Evolutionary conservation across 1,140 invertebrate species (phyloP).

Genomic region (Mamestra configurata): DNA sequence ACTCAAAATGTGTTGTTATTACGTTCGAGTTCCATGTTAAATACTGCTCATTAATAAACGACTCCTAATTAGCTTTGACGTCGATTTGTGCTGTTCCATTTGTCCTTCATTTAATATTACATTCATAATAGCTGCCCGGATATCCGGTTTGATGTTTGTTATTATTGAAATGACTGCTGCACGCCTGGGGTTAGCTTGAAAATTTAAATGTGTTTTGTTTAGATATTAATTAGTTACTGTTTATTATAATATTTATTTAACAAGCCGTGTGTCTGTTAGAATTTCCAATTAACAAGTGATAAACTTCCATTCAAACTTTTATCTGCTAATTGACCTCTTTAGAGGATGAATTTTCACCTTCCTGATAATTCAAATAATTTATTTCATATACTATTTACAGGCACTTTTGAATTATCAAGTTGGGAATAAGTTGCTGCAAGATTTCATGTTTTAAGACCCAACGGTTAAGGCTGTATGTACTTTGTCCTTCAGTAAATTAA

Average conservation of each 20-base stretch:
- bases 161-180: constrained; percentile 24
- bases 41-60: constrained; percentile 23
- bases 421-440: too few relatives aligned
- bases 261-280: not conserved
- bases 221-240: not conserved
- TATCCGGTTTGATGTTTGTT: not conserved
- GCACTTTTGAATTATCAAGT: too few relatives aligned
- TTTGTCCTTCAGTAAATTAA: too few relatives aligned
- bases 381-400: too few relatives aligned
- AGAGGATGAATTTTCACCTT: too few relatives aligned
- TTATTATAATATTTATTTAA: not conserved
- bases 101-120: constrained; percentile 9
- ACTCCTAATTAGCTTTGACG: constrained; percentile 34
- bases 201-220: constrained; percentile 22
- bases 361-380: too few relatives aligned
- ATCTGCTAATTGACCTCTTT: too few relatives aligned
- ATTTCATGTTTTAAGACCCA: too few relatives aligned
- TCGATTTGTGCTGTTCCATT: constrained; percentile 16
- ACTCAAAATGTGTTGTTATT: not conserved
- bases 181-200: not conserved
- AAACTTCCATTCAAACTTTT: too few relatives aligned
- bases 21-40: constrained; percentile 17
- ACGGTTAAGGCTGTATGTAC: too few relatives aligned
- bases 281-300: too few relatives aligned
- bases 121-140: constrained; percentile 6